These are phyloP conservation scores for Cheilosia urbana DNA, from an alignment of 2,888 invertebrate genomes.

Conservation along the genomic window DNA sequence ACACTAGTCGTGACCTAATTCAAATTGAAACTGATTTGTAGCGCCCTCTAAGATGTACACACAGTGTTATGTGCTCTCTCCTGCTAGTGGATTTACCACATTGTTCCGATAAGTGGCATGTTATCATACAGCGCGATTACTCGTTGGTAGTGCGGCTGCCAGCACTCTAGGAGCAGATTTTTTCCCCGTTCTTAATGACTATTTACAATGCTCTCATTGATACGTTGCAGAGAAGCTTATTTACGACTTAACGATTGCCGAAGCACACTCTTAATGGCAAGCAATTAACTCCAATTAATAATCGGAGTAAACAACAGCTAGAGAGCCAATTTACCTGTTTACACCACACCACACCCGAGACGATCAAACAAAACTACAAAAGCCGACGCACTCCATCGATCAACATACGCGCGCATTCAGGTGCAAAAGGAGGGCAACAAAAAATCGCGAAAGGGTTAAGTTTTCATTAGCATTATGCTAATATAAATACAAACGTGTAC, in stretches of 20 bases:
- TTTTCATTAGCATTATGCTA: slow-evolving; percentile 65
- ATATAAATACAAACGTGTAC: slow-evolving; percentile 56
- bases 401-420: slow-evolving; percentile 23
- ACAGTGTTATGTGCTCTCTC: not conserved
- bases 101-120: slow-evolving; percentile 2
- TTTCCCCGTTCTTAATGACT: not conserved
- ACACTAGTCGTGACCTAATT: slow-evolving; percentile 10
- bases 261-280: slow-evolving; percentile 34
- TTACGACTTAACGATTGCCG: not conserved
- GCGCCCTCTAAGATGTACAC: not conserved
- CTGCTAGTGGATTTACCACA: not conserved
- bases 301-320: slow-evolving; percentile 45
- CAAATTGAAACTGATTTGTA: not conserved
- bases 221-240: not conserved
- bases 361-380: slow-evolving; percentile 20
- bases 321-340: slow-evolving; percentile 34
- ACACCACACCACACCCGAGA: not conserved
- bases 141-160: not conserved
- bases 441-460: slow-evolving; percentile 52
- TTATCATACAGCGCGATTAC: not conserved
- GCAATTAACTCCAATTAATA: slow-evolving; percentile 55
- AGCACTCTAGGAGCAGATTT: no score
- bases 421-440: not conserved
- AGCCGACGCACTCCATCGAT: slow-evolving; percentile 16
- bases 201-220: slow-evolving; percentile 2